A percentile compares a stretch with the other conserved stretches of the same genome.
phyloP scores from a whole-genome alignment of 2,113 vertebrate species.

The Prolemur simus region DNA sequence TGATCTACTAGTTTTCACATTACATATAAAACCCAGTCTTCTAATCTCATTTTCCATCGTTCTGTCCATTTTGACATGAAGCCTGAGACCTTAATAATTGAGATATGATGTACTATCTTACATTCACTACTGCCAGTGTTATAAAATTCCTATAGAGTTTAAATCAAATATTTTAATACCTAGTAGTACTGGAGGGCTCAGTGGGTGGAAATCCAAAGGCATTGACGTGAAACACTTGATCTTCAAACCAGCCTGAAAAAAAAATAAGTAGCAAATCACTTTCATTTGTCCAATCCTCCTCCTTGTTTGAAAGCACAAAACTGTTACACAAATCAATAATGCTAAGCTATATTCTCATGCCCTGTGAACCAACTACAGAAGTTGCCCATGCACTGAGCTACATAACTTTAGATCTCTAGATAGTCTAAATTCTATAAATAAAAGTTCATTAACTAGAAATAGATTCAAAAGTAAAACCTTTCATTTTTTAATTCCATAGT shows the following conservation, averaged over 20 bases:
- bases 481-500: not conserved
- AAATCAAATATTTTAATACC: conserved; percentile 81
- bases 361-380: not conserved
- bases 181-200: conserved; percentile 92
- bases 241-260: conserved; percentile 95
- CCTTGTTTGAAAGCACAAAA: conserved; percentile 42
- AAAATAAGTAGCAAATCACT: conserved; percentile 12
- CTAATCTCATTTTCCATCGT: not conserved
- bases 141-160: not conserved
- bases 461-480: conserved; percentile 28
- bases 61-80: conserved; percentile 1
- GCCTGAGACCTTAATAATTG: not conserved
- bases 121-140: not conserved
- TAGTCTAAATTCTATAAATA: not conserved
- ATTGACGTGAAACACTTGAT: conserved; percentile 94
- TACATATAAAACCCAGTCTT: not conserved
- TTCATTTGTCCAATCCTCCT: conserved; percentile 14
- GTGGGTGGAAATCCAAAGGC: conserved; percentile 97
- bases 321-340: not conserved
- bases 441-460: conserved; percentile 17
- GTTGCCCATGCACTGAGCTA: not conserved
- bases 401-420: not conserved
- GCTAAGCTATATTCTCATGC: not conserved
- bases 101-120: not conserved
- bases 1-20: not conserved